Conservation (phyloP, 2,113 vertebrate genomes). For the Eudyptes chrysolophus region DNA sequence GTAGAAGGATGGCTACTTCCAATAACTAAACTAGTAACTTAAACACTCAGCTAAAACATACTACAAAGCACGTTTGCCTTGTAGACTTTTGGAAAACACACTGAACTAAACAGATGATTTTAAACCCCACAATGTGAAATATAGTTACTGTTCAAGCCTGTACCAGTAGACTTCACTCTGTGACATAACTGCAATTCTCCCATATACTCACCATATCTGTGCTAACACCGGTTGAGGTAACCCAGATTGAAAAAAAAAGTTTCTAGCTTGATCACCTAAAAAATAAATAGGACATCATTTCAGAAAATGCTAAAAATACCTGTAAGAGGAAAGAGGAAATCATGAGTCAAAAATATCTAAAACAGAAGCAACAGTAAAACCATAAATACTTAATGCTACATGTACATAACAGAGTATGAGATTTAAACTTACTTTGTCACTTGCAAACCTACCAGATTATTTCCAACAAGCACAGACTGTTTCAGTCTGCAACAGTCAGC, state of each 20-base stretch:
- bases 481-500: background rate
- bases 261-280: conserved; percentile 96
- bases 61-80: background rate
- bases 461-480: background rate
- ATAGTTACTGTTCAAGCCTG: background rate
- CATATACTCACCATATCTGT: conserved; percentile 93
- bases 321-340: background rate
- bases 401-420: background rate
- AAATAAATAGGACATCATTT: conserved; percentile 24
- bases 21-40: background rate
- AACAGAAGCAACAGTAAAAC: background rate
- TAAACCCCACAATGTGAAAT: background rate
- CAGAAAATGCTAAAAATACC: conserved; percentile 10
- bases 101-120: background rate
- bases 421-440: background rate
- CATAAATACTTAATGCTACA: background rate
- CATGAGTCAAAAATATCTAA: background rate
- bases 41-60: background rate
- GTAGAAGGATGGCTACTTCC: background rate
- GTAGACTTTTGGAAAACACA: background rate
- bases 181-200: background rate
- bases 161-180: background rate
- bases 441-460: background rate
- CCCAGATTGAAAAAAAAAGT: conserved; percentile 97
- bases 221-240: conserved; percentile 95